A percentile compares a stretch with the other conserved stretches of the same genome.
Conservation (phyloP, 2,797 vertebrate species). For the Molothrus ater region DNA sequence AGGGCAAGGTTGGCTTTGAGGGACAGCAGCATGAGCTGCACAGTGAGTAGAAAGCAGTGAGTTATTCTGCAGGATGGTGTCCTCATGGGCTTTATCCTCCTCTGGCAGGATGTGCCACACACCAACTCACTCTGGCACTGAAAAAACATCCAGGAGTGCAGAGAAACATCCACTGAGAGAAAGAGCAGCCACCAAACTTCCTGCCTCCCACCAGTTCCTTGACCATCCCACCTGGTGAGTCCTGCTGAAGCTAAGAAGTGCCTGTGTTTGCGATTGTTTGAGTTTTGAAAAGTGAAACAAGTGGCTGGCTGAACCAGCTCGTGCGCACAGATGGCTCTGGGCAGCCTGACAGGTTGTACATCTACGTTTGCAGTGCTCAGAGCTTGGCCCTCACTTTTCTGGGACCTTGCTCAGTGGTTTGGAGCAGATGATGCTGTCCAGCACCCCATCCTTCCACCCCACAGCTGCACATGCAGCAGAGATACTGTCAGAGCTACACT, state of each 20-base stretch:
- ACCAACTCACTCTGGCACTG: neutral
- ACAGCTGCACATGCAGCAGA: neutral
- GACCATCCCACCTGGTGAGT: neutral
- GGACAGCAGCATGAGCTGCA: neutral
- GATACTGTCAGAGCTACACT: neutral
- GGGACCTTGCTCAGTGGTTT: neutral
- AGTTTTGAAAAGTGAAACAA: neutral
- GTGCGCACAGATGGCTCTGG: neutral
- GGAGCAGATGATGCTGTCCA: neutral
- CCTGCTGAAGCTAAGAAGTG: neutral
- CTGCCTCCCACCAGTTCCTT: neutral
- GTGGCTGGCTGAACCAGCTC: neutral
- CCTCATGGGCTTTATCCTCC: neutral
- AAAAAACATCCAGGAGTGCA: neutral
- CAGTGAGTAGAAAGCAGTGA: neutral
- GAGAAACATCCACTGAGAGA: neutral
- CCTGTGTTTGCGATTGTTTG: neutral
- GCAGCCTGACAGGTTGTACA: neutral
- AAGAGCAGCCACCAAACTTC: conserved; percentile 25
- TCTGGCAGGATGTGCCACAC: neutral
- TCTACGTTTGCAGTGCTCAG: neutral
- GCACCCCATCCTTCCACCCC: neutral
- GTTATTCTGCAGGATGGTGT: conserved; percentile 1
- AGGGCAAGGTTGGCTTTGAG: neutral
- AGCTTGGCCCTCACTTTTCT: neutral